Base-by-base conservation (phyloP, 2,888 invertebrate species). In the Tortrix viridana region DNA sequence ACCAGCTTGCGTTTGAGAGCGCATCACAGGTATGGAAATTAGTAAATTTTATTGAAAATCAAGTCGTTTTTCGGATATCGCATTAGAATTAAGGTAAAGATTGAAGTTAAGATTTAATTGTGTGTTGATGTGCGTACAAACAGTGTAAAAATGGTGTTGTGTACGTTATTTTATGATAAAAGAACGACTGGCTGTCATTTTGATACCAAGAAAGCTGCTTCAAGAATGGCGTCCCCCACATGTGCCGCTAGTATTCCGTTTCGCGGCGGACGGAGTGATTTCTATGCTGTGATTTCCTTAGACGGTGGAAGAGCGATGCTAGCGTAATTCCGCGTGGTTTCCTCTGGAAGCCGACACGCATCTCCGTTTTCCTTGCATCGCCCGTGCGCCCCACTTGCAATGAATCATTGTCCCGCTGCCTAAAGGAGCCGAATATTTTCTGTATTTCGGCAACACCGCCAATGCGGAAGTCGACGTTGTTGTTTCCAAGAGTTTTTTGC, bases 161-260 rank as follows among this genome's bases (percentile, higher is more conserved):
- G 82, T 77, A 80, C 80, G 81, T 82, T 83, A 88, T 84, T 86
- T 87, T 80, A 74, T 81, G 85, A 86, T 88, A 86, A 88, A 89
- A 87, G 89, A 85, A 53, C 52, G 65, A 71, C 69, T 67, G 69
- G 58, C 87, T 94, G 94, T 93, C 94, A 94, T 90, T 93, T 93
- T 91, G 92, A 91, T 92, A 92, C 92, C 93, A 88, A 93, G 93
- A 93, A 93, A 91, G 93, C 93, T 93, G 93, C 92, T 93, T 93
- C 93, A 93, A 93, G 94, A 94, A 95, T 95, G 95, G 95, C 95
- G 95, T 95, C 95, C 93, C 92, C 94, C 94, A 94, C 95, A 95
- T 95, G 94, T 93, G 93, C 91, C 88, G 92, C 83, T 84, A 79
- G 85, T 84, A 82, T 85, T 82, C 81, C 82, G 84, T 88, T 86